Conservation (phyloP, 1,140 invertebrate genomes). For the Halictus rubicundus region DNA sequence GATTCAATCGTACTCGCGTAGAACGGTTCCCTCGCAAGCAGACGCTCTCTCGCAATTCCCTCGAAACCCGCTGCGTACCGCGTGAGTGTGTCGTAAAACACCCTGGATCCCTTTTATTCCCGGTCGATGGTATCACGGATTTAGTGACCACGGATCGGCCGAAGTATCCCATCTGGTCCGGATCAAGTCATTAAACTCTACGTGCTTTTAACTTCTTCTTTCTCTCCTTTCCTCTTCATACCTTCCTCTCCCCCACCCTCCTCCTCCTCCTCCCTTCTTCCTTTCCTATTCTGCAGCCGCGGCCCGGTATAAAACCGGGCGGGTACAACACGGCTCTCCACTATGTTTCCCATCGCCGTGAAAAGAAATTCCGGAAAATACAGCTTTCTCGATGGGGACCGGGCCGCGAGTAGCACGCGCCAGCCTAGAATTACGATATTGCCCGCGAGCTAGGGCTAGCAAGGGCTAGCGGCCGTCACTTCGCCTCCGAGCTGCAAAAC, state of each 20-base stretch:
- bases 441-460: not conserved
- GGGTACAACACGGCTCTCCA: conserved; percentile 31
- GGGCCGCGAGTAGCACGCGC: too few species aligned
- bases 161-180: conserved; percentile 18
- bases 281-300: too few species aligned
- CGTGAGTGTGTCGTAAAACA: conserved; percentile 13
- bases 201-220: conserved; percentile 10
- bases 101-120: not conserved
- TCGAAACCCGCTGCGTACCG: not conserved
- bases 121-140: conserved; percentile 21
- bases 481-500: not conserved
- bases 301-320: not conserved
- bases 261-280: not conserved
- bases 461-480: too few species aligned
- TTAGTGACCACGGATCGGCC: conserved; percentile 24
- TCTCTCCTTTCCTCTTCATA: not conserved
- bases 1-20: conserved; percentile 37
- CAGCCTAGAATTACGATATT: too few species aligned
- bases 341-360: conserved; percentile 20
- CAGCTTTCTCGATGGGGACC: conserved; percentile 2
- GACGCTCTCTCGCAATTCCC: not conserved
- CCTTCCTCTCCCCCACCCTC: not conserved
- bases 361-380: conserved; percentile 39
- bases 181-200: conserved; percentile 45
- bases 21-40: not conserved